Percentiles rank a stretch among this genome's conserved stretches.
Conservation (phyloP, 2,888 invertebrate genomes). For the Xestia ashworthii region DNA sequence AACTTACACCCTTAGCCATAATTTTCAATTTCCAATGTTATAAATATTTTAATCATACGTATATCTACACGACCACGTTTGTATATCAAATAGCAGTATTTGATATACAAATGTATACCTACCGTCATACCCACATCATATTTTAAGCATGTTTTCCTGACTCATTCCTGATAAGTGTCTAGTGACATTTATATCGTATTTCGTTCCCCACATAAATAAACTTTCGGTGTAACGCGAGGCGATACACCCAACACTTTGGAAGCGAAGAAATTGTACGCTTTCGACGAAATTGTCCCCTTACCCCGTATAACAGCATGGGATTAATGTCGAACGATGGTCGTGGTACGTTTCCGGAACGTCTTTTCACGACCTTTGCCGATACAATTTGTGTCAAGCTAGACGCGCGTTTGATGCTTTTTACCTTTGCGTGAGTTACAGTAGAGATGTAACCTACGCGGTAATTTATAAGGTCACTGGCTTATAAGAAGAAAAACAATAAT, state of each 20-base stretch:
- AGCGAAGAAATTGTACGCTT: constrained; percentile 26
- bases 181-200: constrained; percentile 46
- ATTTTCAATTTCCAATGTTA: not conserved
- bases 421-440: not conserved
- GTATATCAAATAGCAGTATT: constrained; percentile 8
- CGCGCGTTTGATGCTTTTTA: not conserved
- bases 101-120: no score
- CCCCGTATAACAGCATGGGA: constrained; percentile 12
- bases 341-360: not conserved
- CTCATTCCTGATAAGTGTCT: constrained; percentile 34
- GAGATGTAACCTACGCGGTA: not conserved
- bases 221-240: constrained; percentile 27
- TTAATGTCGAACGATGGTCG: constrained; percentile 24
- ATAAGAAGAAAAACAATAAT: not conserved
- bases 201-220: constrained; percentile 48
- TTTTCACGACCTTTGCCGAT: constrained; percentile 6
- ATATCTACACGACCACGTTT: not conserved
- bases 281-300: constrained; percentile 25
- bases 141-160: constrained; percentile 1
- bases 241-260: constrained; percentile 5
- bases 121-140: not conserved
- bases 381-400: not conserved
- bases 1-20: no score
- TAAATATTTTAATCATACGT: not conserved
- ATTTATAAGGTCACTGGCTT: not conserved